Base-by-base conservation (phyloP, 2,797 vertebrate species). In the Danio aesculapii region DNA sequence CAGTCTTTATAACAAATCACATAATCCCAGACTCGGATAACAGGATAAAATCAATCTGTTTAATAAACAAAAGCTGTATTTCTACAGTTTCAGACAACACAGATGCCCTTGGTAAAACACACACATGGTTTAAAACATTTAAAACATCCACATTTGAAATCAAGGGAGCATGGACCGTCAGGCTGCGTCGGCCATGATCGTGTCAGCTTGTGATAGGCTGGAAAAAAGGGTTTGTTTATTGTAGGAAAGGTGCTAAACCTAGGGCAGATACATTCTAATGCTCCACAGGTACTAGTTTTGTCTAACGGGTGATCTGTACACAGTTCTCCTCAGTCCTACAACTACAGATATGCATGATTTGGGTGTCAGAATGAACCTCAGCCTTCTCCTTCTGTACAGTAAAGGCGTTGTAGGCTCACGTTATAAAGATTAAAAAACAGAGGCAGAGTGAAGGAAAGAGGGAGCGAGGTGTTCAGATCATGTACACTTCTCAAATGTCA, bases 41-140 rank as follows among this genome's bases (percentile, higher is more conserved):
- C 43, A 75, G 77, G 64, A 14, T 75, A 58, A 71, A 76, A 85
- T 41, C 49, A 47, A 78, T 77, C 53, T 66, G 86, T 94, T 93
- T 93, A 92, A 89, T 93, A 89, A 87, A 90, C 88, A 92, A 93
- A 92, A 81, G 91, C 87, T 88, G 87, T 85, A 89, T 90, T 89
- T 87, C 83, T 83, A 80, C 71, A 88, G 90, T 89, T 92, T 89
- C 86, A 89, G 88, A 89, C 89, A 89, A 91, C 86, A 90, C 81
- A 67, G 61, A 87, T 83, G 78, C 79, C 83, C 84, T 86, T 70
- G 41, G 74, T 87, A 88, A 86, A 82, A 89, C 84, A 90, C 85
- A 90, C 78, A 39, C 10, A 70, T 77, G 71, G 46, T 83, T 83
- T 86, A 85, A 63, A 85, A 76, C 59, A 62, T 64, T 62, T 70